Base-by-base conservation (phyloP, 2,113 vertebrate species). In the Nibea albiflora region DNA sequence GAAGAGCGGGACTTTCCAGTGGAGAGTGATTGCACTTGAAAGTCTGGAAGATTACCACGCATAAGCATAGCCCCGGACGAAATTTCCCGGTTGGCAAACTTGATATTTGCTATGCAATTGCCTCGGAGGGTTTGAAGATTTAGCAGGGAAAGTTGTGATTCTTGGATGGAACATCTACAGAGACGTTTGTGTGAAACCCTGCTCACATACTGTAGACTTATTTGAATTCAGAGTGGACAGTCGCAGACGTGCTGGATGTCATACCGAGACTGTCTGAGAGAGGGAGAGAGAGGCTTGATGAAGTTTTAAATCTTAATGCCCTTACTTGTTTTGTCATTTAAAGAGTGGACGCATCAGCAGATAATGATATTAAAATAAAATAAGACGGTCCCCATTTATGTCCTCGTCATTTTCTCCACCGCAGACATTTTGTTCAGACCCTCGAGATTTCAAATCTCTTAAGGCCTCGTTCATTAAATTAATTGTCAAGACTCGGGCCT, bases 31-130 rank as follows among this genome's bases (percentile, higher is more conserved):
- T 92, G 83, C 88, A 90, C 90, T 94, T 90, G 90, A 92, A 93
- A 92, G 88, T 92, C 77, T 78, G 60, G 64, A 56, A 92, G 91
- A 93, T 93, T 92, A 91, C 79, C 90, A 89, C 90, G 87, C 89
- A 92, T 89, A 91, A 90, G 88, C 75, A 82, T 87, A 81, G 87
- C 90, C 92, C 88, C 86, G 75, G 79, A 90, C 65, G 12, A 90
- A 89, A 90, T 91, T 85, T 92, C 84, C 84, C 74, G 85, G 62
- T 93, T 92, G 89, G 88, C 65, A 85, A 91, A 91, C 83, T 90
- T 91, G 78, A 92, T 91, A 87, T 92, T 90, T 89, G 53, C 82
- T 75, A 82, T 90, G 88, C 84, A 84, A 84, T 84, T 90, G 88
- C 85, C 91, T 87, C 64, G 15, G 78, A 88, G 85, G 76, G 71